phyloP scores from a whole-genome alignment of 2,888 invertebrate species.

The Alcis repandata region DNA sequence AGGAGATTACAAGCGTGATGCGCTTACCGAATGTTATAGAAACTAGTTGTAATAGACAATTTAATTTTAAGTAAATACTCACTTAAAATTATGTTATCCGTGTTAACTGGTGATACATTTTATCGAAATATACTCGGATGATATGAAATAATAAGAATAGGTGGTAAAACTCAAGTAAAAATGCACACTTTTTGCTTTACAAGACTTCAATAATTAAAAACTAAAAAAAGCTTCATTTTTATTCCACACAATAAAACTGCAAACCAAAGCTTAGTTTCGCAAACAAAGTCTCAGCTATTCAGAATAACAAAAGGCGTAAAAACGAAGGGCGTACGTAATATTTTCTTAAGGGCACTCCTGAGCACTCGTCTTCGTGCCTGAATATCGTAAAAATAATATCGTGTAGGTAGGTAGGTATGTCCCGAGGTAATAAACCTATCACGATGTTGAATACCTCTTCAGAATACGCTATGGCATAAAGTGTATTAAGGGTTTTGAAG shows the following conservation, averaged over 20 bases:
- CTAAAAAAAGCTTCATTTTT: neutral
- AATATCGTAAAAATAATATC: slow-evolving; percentile 19
- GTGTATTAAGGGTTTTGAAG: neutral
- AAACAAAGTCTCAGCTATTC: slow-evolving; percentile 10
- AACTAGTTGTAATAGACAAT: no score
- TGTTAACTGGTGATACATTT: no score
- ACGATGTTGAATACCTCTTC: neutral
- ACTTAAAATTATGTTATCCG: no score
- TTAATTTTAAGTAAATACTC: no score
- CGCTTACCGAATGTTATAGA: no score
- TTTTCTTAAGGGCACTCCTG: slow-evolving; percentile 12
- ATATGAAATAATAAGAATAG: no score
- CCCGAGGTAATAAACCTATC: slow-evolving; percentile 12
- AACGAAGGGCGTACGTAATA: neutral
- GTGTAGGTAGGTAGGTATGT: no score
- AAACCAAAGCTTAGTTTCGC: neutral
- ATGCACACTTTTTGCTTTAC: no score
- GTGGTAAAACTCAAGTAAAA: no score
- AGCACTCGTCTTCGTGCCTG: neutral
- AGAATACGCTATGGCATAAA: neutral
- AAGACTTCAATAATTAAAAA: neutral
- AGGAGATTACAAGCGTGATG: no score
- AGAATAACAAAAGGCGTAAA: slow-evolving; percentile 16
- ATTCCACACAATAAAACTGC: neutral
- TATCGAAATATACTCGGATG: no score